Percentiles rank a stretch among this genome's conserved stretches.
These are phyloP conservation scores for Eledona agricola DNA, from an alignment of 2,888 invertebrate genomes.

Conservation along the genomic window DNA sequence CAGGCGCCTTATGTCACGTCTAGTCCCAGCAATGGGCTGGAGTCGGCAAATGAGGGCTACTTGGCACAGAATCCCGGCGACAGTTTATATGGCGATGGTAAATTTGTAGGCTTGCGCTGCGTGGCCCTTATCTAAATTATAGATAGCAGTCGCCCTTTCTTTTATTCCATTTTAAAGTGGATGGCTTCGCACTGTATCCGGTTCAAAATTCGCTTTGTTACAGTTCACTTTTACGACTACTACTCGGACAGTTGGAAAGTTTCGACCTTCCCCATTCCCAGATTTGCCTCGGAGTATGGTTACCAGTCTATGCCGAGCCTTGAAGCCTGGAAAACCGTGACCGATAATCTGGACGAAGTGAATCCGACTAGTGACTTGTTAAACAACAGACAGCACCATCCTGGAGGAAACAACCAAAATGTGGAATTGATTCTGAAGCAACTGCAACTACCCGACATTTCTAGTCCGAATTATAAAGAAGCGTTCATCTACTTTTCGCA, in stretches of 20 bases:
- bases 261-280: slow-evolving; percentile 77
- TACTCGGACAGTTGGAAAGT: slow-evolving; percentile 81
- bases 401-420: slow-evolving; percentile 75
- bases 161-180: too few relatives aligned
- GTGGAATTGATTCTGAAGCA: slow-evolving; percentile 69
- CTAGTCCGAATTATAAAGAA: slow-evolving; percentile 60
- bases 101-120: background rate
- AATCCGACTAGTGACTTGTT: slow-evolving; percentile 69
- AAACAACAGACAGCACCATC: slow-evolving; percentile 87
- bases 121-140: background rate
- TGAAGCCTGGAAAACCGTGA: slow-evolving; percentile 71
- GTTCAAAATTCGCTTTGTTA: slow-evolving; percentile 77
- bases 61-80: slow-evolving; percentile 82
- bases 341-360: slow-evolving; percentile 65
- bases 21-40: slow-evolving; percentile 89
- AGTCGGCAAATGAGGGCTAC: slow-evolving; percentile 78
- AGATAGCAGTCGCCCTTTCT: background rate
- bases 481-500: slow-evolving; percentile 86
- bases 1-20: slow-evolving; percentile 79
- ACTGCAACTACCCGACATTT: slow-evolving; percentile 64
- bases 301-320: slow-evolving; percentile 88
- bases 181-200: background rate
- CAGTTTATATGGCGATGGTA: slow-evolving; percentile 85
- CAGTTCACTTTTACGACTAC: slow-evolving; percentile 92
- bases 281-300: slow-evolving; percentile 97